Conservation (phyloP, 2,888 invertebrate genomes). For the Eupithecia insigniata region DNA sequence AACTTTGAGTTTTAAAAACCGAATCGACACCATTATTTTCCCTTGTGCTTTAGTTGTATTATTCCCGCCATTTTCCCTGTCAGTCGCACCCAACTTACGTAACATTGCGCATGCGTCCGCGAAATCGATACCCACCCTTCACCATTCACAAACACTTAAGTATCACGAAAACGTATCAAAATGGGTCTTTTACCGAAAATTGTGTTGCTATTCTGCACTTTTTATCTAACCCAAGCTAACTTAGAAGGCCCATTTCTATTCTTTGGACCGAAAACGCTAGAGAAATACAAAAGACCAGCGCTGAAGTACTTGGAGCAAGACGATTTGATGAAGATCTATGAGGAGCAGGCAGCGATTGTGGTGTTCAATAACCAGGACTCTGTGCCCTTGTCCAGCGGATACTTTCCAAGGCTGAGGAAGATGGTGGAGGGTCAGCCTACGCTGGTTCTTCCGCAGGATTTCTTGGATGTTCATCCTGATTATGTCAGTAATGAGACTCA, state of each 20-base stretch:
- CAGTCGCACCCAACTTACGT: slow-evolving; percentile 11
- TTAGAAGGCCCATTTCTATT: slow-evolving; percentile 85
- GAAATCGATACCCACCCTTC: slow-evolving; percentile 39
- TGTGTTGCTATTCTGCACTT: slow-evolving; percentile 40
- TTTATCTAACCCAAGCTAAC: slow-evolving; percentile 65
- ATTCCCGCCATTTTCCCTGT: slow-evolving; percentile 29
- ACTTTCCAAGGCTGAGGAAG: slow-evolving; percentile 83
- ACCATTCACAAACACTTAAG: slow-evolving; percentile 25
- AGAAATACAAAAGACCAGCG: slow-evolving; percentile 77
- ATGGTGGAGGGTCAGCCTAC: slow-evolving; percentile 80
- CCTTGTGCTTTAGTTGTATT: too few relatives aligned
- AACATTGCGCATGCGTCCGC: slow-evolving; percentile 40
- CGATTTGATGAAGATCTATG: slow-evolving; percentile 83
- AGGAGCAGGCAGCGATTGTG: slow-evolving; percentile 83
- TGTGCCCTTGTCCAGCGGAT: slow-evolving; percentile 79
- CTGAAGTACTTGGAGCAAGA: slow-evolving; percentile 81
- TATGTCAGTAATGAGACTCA: slow-evolving; percentile 86
- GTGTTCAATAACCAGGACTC: slow-evolving; percentile 85
- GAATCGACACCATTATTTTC: too few relatives aligned
- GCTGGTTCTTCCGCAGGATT: slow-evolving; percentile 84
- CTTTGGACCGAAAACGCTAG: slow-evolving; percentile 83
- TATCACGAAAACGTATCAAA: slow-evolving; percentile 34
- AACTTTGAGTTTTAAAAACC: too few relatives aligned
- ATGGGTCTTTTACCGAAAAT: slow-evolving; percentile 37
- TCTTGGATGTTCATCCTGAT: slow-evolving; percentile 84